Percentiles rank a stretch among this genome's conserved stretches.
phyloP scores from a whole-genome alignment of 2,113 vertebrate species.

The Salvelinus alpinus region DNA sequence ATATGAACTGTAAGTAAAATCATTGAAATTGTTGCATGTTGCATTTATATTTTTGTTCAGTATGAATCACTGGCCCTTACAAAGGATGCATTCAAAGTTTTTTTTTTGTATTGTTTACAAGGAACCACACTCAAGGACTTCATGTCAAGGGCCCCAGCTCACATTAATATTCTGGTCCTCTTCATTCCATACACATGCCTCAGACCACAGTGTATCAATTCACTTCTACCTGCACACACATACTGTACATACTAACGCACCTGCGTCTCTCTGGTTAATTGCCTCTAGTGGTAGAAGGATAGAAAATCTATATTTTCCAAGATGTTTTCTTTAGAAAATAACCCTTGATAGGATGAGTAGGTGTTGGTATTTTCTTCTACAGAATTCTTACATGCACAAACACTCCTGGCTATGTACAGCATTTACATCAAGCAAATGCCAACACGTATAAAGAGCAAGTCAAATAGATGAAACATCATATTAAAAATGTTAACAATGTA shows the following conservation, averaged over 20 bases:
- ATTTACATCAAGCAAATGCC: too few species aligned
- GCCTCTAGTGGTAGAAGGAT: background rate
- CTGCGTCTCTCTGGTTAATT: background rate
- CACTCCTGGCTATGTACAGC: too few species aligned
- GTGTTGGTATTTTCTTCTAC: background rate
- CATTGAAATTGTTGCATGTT: too few species aligned
- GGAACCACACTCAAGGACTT: background rate
- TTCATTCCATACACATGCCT: background rate
- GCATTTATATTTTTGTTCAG: background rate
- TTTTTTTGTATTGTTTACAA: background rate
- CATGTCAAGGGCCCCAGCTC: background rate
- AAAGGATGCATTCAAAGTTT: background rate
- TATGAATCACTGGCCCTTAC: background rate
- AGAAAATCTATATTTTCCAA: background rate
- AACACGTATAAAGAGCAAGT: too few species aligned
- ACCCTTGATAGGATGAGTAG: too few species aligned
- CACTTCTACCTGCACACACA: background rate
- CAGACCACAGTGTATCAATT: background rate
- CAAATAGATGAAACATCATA: too few species aligned
- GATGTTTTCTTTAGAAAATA: background rate
- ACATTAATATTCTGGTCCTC: background rate
- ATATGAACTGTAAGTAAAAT: too few species aligned
- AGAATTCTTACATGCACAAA: background rate
- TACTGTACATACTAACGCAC: background rate
- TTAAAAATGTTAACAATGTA: too few species aligned